phyloP scores from a whole-genome alignment of 2,113 vertebrate genomes.

The Nansenia antarctica region DNA sequence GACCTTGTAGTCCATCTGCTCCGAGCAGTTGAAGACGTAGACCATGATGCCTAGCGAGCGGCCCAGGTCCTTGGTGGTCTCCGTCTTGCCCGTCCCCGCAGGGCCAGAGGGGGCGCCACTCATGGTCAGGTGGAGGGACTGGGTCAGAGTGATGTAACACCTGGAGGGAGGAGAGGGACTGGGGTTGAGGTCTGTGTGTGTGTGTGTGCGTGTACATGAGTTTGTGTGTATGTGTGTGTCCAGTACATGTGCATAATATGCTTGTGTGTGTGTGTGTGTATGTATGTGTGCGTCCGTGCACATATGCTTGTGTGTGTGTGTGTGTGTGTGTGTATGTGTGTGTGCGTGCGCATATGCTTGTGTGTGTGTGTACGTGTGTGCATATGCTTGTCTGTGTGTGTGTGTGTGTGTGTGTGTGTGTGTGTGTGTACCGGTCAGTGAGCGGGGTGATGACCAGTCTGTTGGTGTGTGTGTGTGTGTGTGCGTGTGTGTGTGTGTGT shows the following conservation, averaged over 20 bases:
- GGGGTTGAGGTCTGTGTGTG: background rate
- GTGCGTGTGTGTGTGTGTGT: background rate
- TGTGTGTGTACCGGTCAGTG: too few species aligned
- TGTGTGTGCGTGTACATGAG: background rate
- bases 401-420: background rate
- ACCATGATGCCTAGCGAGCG: constrained; percentile 78
- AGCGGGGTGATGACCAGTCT: background rate
- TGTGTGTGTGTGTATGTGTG: background rate
- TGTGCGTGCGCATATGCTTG: constrained; percentile 67
- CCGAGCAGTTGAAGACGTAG: constrained; percentile 81
- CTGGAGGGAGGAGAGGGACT: constrained; percentile 40
- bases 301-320: background rate
- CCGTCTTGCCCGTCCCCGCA: constrained; percentile 75
- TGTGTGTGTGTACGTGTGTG: constrained; percentile 55
- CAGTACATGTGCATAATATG: background rate
- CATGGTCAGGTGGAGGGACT: constrained; percentile 70
- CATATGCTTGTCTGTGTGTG: background rate
- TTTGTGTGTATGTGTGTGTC: background rate
- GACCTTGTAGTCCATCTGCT: constrained; percentile 83
- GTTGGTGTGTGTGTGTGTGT: background rate
- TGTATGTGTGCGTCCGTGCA: background rate
- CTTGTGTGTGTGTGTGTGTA: constrained; percentile 64
- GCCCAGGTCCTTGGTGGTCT: constrained; percentile 78
- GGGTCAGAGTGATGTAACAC: constrained; percentile 76
- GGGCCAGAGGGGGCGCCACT: constrained; percentile 73